Evolutionary conservation across 2,113 vertebrate genomes (phyloP).

Genomic region (Arvicanthis niloticus): DNA sequence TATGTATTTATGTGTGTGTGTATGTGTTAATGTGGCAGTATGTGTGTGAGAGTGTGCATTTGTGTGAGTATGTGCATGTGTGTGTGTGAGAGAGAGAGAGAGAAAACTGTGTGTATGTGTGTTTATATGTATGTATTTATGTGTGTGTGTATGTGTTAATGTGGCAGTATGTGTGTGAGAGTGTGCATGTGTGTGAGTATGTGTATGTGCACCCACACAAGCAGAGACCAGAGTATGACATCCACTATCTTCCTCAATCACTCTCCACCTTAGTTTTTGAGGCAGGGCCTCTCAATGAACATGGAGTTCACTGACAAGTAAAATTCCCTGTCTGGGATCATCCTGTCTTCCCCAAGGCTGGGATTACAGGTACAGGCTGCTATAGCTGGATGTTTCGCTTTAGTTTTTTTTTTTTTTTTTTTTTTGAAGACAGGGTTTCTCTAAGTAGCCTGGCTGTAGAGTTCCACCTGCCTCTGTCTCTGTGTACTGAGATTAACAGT

Average conservation of each 20-base stretch:
- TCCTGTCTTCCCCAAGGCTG: neutral
- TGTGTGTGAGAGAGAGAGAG: neutral
- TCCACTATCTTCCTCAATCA: neutral
- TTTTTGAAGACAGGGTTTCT: neutral
- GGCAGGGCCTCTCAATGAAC: neutral
- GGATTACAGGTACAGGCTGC: neutral
- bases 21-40: neutral
- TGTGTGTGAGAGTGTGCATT: neutral
- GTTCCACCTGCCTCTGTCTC: neutral
- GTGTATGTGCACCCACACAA: too few relatives aligned
- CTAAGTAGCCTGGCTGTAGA: neutral
- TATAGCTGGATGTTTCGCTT: neutral
- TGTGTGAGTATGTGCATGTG: neutral
- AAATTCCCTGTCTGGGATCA: neutral
- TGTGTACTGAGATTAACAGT: neutral
- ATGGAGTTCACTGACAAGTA: neutral
- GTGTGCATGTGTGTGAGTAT: neutral
- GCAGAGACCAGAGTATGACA: neutral
- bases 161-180: neutral
- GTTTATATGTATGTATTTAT: too few relatives aligned
- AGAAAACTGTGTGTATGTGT: too few relatives aligned
- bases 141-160: neutral
- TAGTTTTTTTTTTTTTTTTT: neutral
- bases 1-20: too few relatives aligned
- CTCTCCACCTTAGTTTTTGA: neutral